Evolutionary conservation across 2,113 vertebrate species (phyloP).

Genomic region (Parus major): DNA sequence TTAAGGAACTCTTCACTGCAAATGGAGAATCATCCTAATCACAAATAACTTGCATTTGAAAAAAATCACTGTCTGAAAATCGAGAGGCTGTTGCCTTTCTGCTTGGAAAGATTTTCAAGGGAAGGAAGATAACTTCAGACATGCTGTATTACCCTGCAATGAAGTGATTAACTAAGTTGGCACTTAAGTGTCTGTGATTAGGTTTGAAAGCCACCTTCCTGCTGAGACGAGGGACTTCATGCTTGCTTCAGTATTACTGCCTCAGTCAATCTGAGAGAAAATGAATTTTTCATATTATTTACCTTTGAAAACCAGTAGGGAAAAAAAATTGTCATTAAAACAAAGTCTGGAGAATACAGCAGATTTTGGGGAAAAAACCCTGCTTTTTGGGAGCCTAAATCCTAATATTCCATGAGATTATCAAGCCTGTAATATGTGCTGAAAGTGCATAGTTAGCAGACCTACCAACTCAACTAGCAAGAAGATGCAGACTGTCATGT

Average conservation of each 20-base stretch:
- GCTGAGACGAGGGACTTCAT: not conserved
- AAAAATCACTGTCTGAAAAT: not conserved
- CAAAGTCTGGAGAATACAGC: not conserved
- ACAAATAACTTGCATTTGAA: not conserved
- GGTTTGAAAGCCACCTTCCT: constrained; percentile 9
- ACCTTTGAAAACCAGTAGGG: not conserved
- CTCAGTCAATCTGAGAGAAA: not conserved
- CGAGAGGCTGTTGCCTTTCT: not conserved
- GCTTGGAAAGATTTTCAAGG: not conserved
- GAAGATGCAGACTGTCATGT: not conserved
- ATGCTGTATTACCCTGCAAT: not conserved
- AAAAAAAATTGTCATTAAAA: not conserved
- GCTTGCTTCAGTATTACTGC: not conserved
- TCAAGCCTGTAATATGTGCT: not conserved
- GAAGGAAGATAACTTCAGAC: not conserved
- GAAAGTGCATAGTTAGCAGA: not conserved
- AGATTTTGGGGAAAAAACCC: fast-evolving
- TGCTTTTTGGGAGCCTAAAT: not conserved
- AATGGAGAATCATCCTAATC: not conserved
- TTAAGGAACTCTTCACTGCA: not conserved
- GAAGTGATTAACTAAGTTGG: constrained; percentile 5
- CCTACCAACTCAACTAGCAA: not conserved
- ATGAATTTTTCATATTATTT: not conserved
- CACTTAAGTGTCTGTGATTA: not conserved
- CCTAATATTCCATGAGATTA: not conserved